Evolutionary conservation across 1,140 invertebrate genomes (phyloP), one percentile per base, ranked within the genome.

Genomic region (Lasaia peninsularis): DNA sequence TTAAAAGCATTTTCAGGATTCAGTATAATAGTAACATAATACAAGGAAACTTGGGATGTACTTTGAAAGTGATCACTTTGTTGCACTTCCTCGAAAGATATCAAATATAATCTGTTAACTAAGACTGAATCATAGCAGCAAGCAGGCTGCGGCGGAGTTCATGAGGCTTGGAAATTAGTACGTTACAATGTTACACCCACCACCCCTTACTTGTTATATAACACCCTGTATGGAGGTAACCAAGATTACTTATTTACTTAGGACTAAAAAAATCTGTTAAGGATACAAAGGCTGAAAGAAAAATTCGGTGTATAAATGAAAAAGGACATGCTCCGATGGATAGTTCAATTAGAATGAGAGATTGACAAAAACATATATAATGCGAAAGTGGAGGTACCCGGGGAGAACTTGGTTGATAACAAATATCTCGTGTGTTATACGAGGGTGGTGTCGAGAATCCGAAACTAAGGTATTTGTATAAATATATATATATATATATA

Each of bases 91-190:
- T 59, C 55, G 21, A 8, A 52, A 64, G 65, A 44, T 58, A 61
- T 55, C 35, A 55, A 55, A 55, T 63, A 40, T 75, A 76, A 77
- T 72, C 70, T 66, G 58, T 62, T 68, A 57, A 70, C 67, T 67
- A 64, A 71, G 67, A 68, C 44, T 52, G 67, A 63, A 67, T 67
- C 72, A 69, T 67, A 65, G 68, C 12, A 72, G 69, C 69, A 78
- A 64, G 62, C 68, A 64, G 57, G 61, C 51, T 58, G 40, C 37
- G 44, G 28, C 34, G 35, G 57, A 67, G 71, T 68, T 67, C 67
- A 69, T 69, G 73, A 69, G 69, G 71, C 69, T 72, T 58, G 59
- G 67, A 80, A 76, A 78, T 78, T 76, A 77, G 75, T 72, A 69
- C 69, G 37, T 54, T 54, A 54, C 16, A 54, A 16, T n/a, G 70